Evolutionary conservation across 2,888 invertebrate species (phyloP), one percentile per base, ranked within the genome.

Genomic region (Caenorhabditis sp.): DNA sequence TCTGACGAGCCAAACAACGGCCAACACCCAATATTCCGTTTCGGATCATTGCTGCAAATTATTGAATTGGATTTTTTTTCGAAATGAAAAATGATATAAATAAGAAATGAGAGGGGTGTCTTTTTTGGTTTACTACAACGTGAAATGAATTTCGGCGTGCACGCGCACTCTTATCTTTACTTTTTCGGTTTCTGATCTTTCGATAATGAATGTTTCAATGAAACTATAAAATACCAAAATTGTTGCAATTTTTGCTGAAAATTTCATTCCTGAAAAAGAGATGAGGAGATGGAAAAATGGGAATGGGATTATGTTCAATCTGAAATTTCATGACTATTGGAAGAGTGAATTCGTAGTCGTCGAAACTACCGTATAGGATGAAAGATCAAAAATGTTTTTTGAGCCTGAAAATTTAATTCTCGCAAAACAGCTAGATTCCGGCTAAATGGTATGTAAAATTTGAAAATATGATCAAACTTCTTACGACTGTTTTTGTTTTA

Each of bases 21-120:
- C 72, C 67, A 49, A 62, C 58, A 50, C 66, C 60, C 5, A 66
- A 55, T n/a, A 72, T 31, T 21, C 72, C 72, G 21, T 23, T 51
- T 55, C 72, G 43, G 59, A 62, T 61, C 70, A 70, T 70, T 31
- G 51, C 31, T 31, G 31, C 4, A 10, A 31, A 31, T 31, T 31
- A 6, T 6, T 31, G 31, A 10, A 31, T 4, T 6, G 31, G 43
- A 43, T 3, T 14, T 43, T 43, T 43, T 43, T 17, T 36, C 5
- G 36, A 36, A 36, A 36, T 36, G 36, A 43, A 43, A 43, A 43
- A 17, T 43, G 3, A 43, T 43, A 17, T 10, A 43, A 43, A 10
- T 43, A 3, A 17, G 43, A 17, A 17, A 17, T 43, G 14, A 43
- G 14, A 17, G 14, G 14, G 43, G 43, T 17, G 14, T 43, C 17